phyloP scores from a whole-genome alignment of 2,113 vertebrate species.

The Desmodus rotundus region DNA sequence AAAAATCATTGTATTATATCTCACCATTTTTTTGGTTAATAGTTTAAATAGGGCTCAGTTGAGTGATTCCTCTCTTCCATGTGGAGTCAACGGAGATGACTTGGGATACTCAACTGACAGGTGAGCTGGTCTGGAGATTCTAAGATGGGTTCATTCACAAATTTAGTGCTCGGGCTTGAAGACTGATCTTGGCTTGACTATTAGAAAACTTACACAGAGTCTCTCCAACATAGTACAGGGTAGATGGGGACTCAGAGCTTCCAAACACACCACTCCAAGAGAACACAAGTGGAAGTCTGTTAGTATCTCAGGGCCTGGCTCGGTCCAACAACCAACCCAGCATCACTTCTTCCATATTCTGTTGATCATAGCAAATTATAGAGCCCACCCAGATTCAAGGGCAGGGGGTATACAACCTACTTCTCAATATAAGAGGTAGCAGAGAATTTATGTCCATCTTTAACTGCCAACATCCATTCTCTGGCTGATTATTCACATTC shows the following conservation, averaged over 20 bases:
- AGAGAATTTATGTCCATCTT: background rate
- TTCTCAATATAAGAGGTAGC: background rate
- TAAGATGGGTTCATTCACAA: background rate
- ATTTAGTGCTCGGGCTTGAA: background rate
- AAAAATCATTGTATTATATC: background rate
- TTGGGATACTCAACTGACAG: background rate
- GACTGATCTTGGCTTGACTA: background rate
- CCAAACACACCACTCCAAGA: background rate
- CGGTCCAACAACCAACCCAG: background rate
- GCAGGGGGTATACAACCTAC: background rate
- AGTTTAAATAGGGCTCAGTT: background rate
- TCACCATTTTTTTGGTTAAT: background rate
- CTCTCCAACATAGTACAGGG: background rate
- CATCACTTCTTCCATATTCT: background rate
- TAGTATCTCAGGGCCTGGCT: background rate
- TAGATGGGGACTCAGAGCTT: background rate
- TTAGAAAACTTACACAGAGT: background rate
- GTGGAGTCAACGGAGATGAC: background rate
- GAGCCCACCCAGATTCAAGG: background rate
- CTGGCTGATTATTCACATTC: background rate
- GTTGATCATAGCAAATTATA: background rate
- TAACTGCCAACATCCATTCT: background rate
- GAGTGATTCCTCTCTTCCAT: background rate
- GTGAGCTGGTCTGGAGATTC: background rate
- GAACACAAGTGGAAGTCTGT: background rate